phyloP scores from a whole-genome alignment of 2,113 vertebrate species.

The Aphelocoma coerulescens region DNA sequence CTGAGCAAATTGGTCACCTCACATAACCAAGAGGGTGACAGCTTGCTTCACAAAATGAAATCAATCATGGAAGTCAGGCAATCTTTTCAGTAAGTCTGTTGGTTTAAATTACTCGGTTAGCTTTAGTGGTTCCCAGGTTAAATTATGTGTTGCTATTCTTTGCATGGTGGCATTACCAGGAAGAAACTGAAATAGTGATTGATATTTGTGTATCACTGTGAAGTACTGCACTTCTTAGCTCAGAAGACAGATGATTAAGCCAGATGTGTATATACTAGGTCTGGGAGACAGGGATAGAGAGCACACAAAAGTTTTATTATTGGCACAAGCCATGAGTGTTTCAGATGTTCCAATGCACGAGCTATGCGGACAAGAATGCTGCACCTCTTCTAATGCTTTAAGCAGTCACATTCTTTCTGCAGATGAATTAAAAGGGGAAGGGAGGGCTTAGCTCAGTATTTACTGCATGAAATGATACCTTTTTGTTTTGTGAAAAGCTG shows the following conservation, averaged over 20 bases:
- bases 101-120: neutral
- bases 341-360: slow-evolving; percentile 36
- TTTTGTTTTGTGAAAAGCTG: neutral
- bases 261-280: slow-evolving; percentile 4
- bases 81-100: neutral
- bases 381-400: slow-evolving; percentile 50
- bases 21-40: neutral
- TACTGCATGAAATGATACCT: neutral
- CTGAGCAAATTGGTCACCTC: neutral
- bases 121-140: neutral
- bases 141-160: neutral
- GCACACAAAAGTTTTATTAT: neutral
- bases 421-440: neutral
- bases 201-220: neutral
- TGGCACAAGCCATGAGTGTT: slow-evolving; percentile 3
- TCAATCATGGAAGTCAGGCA: neutral
- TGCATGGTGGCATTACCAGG: neutral
- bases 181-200: neutral
- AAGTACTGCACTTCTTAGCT: slow-evolving; percentile 6
- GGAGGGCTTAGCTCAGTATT: neutral
- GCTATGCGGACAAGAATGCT: slow-evolving; percentile 35
- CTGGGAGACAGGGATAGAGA: slow-evolving; percentile 17
- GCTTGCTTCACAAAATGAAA: neutral
- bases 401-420: slow-evolving; percentile 40
- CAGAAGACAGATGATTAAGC: neutral